These are phyloP conservation scores for Orycteropus afer DNA, from an alignment of 2,113 vertebrate species.

Conservation along the genomic window DNA sequence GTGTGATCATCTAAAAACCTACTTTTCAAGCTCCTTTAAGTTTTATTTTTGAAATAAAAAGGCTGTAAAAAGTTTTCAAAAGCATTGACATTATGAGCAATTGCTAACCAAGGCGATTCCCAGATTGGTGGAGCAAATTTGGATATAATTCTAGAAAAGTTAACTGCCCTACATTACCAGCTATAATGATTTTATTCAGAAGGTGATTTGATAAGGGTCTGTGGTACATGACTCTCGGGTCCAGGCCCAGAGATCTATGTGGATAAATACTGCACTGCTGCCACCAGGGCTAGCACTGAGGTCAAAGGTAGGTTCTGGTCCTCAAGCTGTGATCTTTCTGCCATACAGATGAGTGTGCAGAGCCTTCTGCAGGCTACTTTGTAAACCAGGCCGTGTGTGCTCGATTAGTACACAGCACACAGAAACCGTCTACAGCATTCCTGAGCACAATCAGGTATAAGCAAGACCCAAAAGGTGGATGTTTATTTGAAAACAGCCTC, in stretches of 20 bases:
- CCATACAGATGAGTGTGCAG: background rate
- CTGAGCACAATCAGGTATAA: background rate
- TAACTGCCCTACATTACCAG: conserved; percentile 25
- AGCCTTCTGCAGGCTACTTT: background rate
- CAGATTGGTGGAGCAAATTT: conserved; percentile 52
- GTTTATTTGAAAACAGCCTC: background rate
- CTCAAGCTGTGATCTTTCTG: background rate
- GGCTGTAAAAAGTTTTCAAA: conserved; percentile 78
- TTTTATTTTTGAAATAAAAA: conserved; percentile 83
- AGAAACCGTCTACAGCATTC: background rate
- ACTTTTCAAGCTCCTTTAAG: conserved; percentile 83
- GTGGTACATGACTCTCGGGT: conserved; percentile 31
- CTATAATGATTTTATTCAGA: conserved; percentile 59
- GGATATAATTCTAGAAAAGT: conserved; percentile 55
- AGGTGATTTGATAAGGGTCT: conserved; percentile 35
- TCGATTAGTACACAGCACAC: background rate
- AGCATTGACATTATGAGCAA: conserved; percentile 62
- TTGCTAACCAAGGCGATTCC: conserved; percentile 60
- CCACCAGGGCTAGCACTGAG: background rate
- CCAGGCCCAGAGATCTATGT: background rate
- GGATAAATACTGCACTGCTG: background rate
- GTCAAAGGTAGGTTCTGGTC: background rate
- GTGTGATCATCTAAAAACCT: conserved; percentile 80
- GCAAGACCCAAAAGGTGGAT: background rate
- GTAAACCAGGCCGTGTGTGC: background rate